Base-by-base conservation (phyloP, 2,888 invertebrate species). In the Girardia tigrina region DNA sequence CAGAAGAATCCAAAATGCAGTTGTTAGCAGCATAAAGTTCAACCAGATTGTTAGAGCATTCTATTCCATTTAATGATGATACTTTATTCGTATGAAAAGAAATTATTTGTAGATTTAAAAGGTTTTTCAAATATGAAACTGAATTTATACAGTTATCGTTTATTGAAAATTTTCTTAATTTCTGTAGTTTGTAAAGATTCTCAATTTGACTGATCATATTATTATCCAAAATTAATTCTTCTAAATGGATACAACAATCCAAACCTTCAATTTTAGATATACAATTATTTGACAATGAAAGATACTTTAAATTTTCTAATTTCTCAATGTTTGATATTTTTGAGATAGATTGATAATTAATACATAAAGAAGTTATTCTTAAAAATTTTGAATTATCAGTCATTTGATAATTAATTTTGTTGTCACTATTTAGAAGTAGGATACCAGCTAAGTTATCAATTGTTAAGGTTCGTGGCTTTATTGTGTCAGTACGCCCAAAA, bases 21-120 rank as follows among this genome's bases (percentile, higher is more conserved):
- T 84, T 84, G 77, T 83, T 82, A 26, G 82, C 82, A 14, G 82
- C 78, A 78, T 83, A 84, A n/a, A 84, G 79, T 77, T 84, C 83
- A 27, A 81, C 79, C n/a, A 84, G 79, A 16, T 80, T 77, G 20
- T 77, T 78, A 73, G 79, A 77, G 74, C 79, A 78, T 76, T 81
- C 81, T 26, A 84, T 77, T 2, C 82, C 82, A 26, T 77, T 71
- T 12, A 84, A 79, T 2, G 81, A 80, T 16, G 79, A 78, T 28
- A 84, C 78, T 42, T 78, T 78, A 79, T 84, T 84, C 77, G 81
- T 81, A 73, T 83, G 82, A 71, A 84, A 74, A 6, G 82, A 81
- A 42, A 84, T 79, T 75, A 81, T 81, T 29, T 79, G 78, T 71
- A 84, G 79, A 29, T 80, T 77, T 1, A 76, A 71, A 71, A 84